A percentile compares a stretch with the other conserved stretches of the same genome.
Evolutionary conservation across 2,888 invertebrate genomes (phyloP).

Genomic region (Dichetophora obliterata): DNA sequence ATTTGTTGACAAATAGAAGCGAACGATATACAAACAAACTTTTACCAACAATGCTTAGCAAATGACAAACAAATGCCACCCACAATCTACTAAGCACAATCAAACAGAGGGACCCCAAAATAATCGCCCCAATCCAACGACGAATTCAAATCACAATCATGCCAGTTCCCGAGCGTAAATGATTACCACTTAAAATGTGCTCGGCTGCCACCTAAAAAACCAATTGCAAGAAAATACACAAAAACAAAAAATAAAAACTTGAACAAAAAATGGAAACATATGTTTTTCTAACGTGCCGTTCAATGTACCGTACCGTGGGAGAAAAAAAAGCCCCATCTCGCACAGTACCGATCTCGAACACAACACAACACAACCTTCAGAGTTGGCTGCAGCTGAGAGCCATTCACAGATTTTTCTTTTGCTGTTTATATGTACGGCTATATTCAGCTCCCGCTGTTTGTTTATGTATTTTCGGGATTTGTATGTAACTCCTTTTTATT

Average conservation of each 20-base stretch:
- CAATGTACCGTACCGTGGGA: too few relatives aligned
- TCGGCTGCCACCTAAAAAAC: conserved; percentile 68
- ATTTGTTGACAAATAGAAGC: neutral
- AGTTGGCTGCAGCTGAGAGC: conserved; percentile 3
- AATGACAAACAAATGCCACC: neutral
- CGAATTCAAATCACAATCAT: conserved; percentile 36
- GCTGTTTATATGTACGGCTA: neutral
- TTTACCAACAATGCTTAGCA: neutral
- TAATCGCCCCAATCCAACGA: neutral
- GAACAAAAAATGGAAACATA: conserved; percentile 20
- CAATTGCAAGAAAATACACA: conserved; percentile 13
- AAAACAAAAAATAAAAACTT: too few relatives aligned
- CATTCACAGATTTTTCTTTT: neutral
- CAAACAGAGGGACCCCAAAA: neutral
- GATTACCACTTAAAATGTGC: conserved; percentile 70
- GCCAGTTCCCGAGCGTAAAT: conserved; percentile 62
- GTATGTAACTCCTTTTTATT: neutral
- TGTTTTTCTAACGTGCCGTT: conserved; percentile 11
- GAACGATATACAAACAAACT: neutral
- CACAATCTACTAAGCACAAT: neutral
- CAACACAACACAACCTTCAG: neutral
- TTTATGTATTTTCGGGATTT: neutral
- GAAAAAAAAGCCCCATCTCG: too few relatives aligned
- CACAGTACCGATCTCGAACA: too few relatives aligned
- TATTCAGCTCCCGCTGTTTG: neutral